Conservation (phyloP, 2,113 vertebrate species). For the Capricornis sumatraensis region DNA sequence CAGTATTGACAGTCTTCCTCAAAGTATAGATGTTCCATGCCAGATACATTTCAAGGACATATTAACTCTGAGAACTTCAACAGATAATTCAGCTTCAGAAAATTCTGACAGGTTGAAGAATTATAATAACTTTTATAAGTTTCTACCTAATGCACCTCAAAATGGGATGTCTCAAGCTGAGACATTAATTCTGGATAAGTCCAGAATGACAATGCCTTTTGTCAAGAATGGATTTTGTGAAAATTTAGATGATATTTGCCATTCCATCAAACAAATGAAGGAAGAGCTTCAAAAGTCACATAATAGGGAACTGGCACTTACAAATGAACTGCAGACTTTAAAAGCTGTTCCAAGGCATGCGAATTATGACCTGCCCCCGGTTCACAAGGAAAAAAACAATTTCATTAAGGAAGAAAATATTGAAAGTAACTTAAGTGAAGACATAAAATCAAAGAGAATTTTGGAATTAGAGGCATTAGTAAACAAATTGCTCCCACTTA, state of each 20-base stretch:
- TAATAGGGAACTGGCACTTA: constrained; percentile 47
- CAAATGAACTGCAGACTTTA: constrained; percentile 63
- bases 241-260: constrained; percentile 62
- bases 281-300: constrained; percentile 62
- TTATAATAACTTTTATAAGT: neutral
- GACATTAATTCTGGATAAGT: neutral
- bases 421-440: constrained; percentile 53
- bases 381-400: neutral
- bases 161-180: neutral
- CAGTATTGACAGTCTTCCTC: neutral
- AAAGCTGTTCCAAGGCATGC: constrained; percentile 1
- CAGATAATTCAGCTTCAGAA: constrained; percentile 27
- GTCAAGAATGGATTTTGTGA: constrained; percentile 43
- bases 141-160: constrained; percentile 23
- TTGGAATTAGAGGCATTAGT: constrained; percentile 65
- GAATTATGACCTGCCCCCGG: constrained; percentile 6
- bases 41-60: constrained; percentile 36
- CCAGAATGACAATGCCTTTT: constrained; percentile 19
- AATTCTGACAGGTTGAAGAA: constrained; percentile 46
- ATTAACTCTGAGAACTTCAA: constrained; percentile 13
- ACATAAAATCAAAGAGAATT: constrained; percentile 71
- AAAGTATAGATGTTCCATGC: constrained; percentile 17
- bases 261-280: constrained; percentile 66
- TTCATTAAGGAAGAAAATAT: constrained; percentile 44
- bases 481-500: constrained; percentile 59